Percentiles rank a stretch among this genome's conserved stretches.
Conservation (phyloP, 2,797 vertebrate species). For the Takifugu ocellatus region DNA sequence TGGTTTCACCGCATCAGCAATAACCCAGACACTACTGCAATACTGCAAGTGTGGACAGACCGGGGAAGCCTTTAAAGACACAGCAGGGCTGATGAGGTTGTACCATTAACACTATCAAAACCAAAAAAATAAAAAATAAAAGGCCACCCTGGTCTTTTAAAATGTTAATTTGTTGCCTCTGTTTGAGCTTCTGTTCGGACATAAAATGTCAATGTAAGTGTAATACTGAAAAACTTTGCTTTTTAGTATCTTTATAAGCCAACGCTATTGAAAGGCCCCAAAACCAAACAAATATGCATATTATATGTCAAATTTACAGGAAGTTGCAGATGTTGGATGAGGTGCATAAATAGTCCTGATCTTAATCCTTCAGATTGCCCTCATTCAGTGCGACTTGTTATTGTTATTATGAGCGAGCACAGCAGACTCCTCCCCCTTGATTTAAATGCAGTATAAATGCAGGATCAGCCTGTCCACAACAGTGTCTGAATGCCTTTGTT, state of each 20-base stretch:
- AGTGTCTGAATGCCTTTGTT: constrained; percentile 59
- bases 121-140: constrained; percentile 17
- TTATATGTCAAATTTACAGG: constrained; percentile 15
- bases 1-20: constrained; percentile 72
- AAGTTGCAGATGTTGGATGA: constrained; percentile 22
- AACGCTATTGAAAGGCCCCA: neutral
- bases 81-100: constrained; percentile 22
- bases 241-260: constrained; percentile 15
- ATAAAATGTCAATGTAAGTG: constrained; percentile 37
- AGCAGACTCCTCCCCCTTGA: constrained; percentile 66
- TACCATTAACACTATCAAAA: constrained; percentile 30
- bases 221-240: constrained; percentile 11
- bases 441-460: constrained; percentile 74
- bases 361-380: constrained; percentile 49
- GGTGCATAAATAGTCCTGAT: constrained; percentile 34
- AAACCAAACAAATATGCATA: neutral
- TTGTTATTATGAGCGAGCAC: constrained; percentile 61
- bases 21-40: constrained; percentile 57
- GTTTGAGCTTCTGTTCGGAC: constrained; percentile 19
- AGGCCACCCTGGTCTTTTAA: constrained; percentile 13
- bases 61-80: constrained; percentile 39
- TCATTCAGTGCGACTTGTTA: constrained; percentile 56
- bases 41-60: constrained; percentile 44
- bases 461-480: constrained; percentile 56
- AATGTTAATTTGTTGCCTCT: constrained; percentile 10